These are phyloP conservation scores for Saccostrea cuccullata DNA, from an alignment of 1,140 invertebrate genomes.

Conservation along the genomic window DNA sequence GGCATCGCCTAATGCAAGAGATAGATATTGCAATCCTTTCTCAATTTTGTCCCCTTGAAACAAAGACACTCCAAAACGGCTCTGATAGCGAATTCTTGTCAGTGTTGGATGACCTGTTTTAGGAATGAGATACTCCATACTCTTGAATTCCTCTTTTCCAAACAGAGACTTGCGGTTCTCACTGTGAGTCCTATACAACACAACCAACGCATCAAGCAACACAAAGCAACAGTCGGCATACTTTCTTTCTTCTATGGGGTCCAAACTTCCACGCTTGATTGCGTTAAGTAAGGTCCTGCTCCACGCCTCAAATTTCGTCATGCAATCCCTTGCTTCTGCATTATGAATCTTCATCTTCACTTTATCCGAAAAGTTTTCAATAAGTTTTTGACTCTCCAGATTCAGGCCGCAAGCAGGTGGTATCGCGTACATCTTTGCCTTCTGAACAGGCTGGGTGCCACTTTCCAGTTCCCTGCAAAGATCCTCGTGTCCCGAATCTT, in stretches of 20 bases:
- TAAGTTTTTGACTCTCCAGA: slow-evolving; percentile 17
- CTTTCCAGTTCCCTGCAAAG: not conserved
- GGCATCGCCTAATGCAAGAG: slow-evolving; percentile 21
- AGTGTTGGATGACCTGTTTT: slow-evolving; percentile 45
- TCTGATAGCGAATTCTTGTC: slow-evolving; percentile 29
- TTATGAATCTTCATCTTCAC: slow-evolving; percentile 35
- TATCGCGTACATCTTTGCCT: not conserved
- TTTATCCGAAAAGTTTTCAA: slow-evolving; percentile 23
- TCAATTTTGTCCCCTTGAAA: slow-evolving; percentile 12
- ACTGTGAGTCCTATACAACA: slow-evolving; percentile 21
- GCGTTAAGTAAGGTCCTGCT: slow-evolving; percentile 6
- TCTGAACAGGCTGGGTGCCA: not conserved
- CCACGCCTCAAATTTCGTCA: not conserved
- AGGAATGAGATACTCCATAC: slow-evolving; percentile 40
- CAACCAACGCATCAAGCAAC: slow-evolving; percentile 35
- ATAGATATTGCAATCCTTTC: slow-evolving; percentile 36
- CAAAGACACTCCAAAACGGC: slow-evolving; percentile 35
- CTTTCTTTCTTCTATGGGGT: slow-evolving; percentile 7
- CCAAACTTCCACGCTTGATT: not conserved
- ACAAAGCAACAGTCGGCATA: slow-evolving; percentile 42
- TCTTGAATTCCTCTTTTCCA: slow-evolving; percentile 23
- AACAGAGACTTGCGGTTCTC: slow-evolving; percentile 7
- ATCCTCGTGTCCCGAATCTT: not conserved
- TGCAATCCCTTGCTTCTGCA: not conserved
- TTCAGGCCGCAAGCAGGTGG: not conserved